Evolutionary conservation across 92 coral and sea anemone species (phyloP), one percentile per base, ranked within the genome.

Genomic region (Anthopleura xanthogrammica): DNA sequence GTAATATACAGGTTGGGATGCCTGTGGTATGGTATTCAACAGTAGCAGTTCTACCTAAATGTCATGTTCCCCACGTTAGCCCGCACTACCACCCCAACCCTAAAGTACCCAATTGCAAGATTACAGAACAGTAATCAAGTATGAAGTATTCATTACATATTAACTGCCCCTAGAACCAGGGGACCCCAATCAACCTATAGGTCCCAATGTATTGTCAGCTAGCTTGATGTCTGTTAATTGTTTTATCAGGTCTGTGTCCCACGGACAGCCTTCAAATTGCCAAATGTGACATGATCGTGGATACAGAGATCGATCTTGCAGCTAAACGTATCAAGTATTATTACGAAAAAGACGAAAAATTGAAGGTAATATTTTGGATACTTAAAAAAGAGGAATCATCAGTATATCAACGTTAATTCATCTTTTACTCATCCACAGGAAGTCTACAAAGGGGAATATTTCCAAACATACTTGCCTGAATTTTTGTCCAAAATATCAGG

Each of bases 221-320:
- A 12, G 62, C 62, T 56, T 56, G 62, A 56, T 56, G 16, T 17
- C 57, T 52, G 8, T 7, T 13, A 52, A 7, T 20, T 46, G 50
- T 46, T 2, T 4, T 78, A 10, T 9, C 42, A 78, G 82, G 82
- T 56, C 36, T 78, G n/a, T 78, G 82, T 78, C 82, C 82, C 16
- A 22, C 20, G 16, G 82, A 78, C 16, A 78, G 70, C 42, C 82
- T 78, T 40, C 70, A 78, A 58, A 54, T 78, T 24, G 82, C 82
- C 48, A 78, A 78, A 43, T 78, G 82, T 78, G 82, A 78, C 48
- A 78, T 78, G 82, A 78, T 78, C 29, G 82, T 78, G 55, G 82
- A 78, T 52, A 78, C 82, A 8, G 82, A 78, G 50, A 78, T 55
- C 70, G 82, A 78, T 17, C 82, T 78, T 57, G 82, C 82, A 23